Conservation (phyloP, 1,140 invertebrate genomes). For the Eumeta japonica region DNA sequence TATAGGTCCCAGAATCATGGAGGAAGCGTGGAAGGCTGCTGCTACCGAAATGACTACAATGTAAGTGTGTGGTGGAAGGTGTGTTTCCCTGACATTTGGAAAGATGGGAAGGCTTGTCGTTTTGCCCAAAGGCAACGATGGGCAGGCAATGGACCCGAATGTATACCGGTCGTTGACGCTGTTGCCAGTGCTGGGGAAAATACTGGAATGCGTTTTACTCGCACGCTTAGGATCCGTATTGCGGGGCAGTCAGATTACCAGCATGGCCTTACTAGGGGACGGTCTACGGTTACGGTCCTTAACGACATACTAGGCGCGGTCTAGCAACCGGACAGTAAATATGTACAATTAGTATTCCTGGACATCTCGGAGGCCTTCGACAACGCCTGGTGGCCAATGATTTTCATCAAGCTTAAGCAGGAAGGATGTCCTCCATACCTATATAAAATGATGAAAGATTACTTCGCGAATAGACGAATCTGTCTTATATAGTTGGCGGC, state of each 20-base stretch:
- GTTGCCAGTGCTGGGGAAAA: constrained; percentile 34
- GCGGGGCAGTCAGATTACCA: constrained; percentile 19
- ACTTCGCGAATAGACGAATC: constrained; percentile 25
- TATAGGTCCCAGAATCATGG: constrained; percentile 16
- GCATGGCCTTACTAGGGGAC: constrained; percentile 22
- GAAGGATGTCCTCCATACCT: constrained; percentile 16
- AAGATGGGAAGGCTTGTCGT: constrained; percentile 28
- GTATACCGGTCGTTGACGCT: constrained; percentile 44
- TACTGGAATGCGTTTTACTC: constrained; percentile 31
- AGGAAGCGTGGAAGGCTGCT: constrained; percentile 7
- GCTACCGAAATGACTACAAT: constrained; percentile 9
- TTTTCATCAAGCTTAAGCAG: constrained; percentile 18
- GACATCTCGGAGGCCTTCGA: no score
- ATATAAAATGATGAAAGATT: constrained; percentile 22
- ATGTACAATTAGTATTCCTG: constrained; percentile 25
- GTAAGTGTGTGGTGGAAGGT: constrained; percentile 17
- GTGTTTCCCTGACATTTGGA: constrained; percentile 34
- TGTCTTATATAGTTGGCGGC: constrained; percentile 9
- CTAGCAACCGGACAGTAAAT: constrained; percentile 8
- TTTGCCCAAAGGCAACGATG: constrained; percentile 29
- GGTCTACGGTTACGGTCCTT: constrained; percentile 39
- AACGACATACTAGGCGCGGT: constrained; percentile 9
- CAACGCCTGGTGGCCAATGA: no score
- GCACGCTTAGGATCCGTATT: constrained; percentile 12
- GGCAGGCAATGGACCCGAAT: constrained; percentile 21